Conservation (phyloP, 1,140 invertebrate species). For the Diplogasteroides magnus region DNA sequence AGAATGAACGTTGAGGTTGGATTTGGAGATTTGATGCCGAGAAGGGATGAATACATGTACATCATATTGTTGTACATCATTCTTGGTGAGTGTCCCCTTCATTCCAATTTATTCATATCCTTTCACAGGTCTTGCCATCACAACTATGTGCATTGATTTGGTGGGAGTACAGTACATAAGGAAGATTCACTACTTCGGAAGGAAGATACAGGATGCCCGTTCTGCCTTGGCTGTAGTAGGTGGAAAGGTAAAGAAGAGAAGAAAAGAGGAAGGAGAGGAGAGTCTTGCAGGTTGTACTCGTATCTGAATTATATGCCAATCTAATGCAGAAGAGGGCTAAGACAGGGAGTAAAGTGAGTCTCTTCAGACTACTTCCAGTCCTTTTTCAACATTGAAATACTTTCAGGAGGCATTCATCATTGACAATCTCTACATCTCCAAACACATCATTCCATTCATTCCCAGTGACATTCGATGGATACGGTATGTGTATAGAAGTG, state of each 20-base stretch:
- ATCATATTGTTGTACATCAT: constrained; percentile 54
- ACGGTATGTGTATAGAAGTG: constrained; percentile 11
- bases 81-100: constrained; percentile 30
- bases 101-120: background rate
- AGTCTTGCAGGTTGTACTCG: constrained; percentile 48
- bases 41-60: constrained; percentile 53
- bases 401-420: constrained; percentile 54
- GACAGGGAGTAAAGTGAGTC: background rate
- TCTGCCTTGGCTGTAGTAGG: constrained; percentile 54
- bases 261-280: too few species aligned
- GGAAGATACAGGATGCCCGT: constrained; percentile 54
- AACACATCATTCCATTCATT: constrained; percentile 55
- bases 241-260: constrained; percentile 39
- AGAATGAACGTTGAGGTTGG: too few species aligned
- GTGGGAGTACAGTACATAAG: constrained; percentile 47
- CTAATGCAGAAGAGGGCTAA: constrained; percentile 52
- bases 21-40: constrained; percentile 54
- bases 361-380: background rate
- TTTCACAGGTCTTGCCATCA: constrained; percentile 48
- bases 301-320: constrained; percentile 55
- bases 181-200: constrained; percentile 55
- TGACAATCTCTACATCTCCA: constrained; percentile 54
- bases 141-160: constrained; percentile 55
- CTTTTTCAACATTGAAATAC: constrained; percentile 16
- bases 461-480: constrained; percentile 53